Percentiles rank a stretch among this genome's conserved stretches.
These are phyloP conservation scores for Alentia gelatinosa DNA, from an alignment of 2,888 invertebrate species.

Conservation along the genomic window DNA sequence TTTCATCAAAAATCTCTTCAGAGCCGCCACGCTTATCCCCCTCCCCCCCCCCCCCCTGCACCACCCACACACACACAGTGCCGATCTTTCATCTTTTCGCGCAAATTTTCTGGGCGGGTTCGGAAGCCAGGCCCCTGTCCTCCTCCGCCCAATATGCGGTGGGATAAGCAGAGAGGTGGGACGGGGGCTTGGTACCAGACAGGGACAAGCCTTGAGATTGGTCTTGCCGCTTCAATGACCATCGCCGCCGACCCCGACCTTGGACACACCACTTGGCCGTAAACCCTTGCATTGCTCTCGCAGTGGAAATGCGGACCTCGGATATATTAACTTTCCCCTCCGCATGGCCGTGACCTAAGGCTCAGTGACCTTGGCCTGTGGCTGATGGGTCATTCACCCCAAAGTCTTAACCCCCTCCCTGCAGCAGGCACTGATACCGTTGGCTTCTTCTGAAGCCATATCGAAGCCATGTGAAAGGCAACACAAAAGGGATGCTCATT, in stretches of 20 bases:
- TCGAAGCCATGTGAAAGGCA: too few species aligned
- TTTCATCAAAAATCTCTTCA: constrained; percentile 46
- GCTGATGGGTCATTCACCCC: neutral
- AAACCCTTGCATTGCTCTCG: neutral
- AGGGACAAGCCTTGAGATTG: neutral
- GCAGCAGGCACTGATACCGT: too few species aligned
- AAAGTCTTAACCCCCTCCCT: too few species aligned
- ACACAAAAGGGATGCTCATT: too few species aligned
- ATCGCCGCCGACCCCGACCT: neutral
- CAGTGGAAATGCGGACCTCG: neutral
- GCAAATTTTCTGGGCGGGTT: neutral
- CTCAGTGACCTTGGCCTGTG: neutral
- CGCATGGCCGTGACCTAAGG: neutral
- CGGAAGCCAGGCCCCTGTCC: neutral
- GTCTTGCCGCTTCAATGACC: neutral
- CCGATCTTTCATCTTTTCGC: constrained; percentile 13
- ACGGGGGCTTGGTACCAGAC: neutral
- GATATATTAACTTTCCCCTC: neutral
- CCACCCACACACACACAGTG: too few species aligned
- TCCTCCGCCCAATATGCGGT: neutral
- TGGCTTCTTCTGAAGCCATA: too few species aligned
- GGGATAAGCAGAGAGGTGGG: neutral
- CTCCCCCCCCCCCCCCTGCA: too few species aligned
- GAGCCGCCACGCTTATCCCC: neutral
- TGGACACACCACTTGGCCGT: neutral